Percentiles rank a stretch among this genome's conserved stretches.
Conservation (phyloP, 2,888 invertebrate species). For the Rhagonycha fulva region DNA sequence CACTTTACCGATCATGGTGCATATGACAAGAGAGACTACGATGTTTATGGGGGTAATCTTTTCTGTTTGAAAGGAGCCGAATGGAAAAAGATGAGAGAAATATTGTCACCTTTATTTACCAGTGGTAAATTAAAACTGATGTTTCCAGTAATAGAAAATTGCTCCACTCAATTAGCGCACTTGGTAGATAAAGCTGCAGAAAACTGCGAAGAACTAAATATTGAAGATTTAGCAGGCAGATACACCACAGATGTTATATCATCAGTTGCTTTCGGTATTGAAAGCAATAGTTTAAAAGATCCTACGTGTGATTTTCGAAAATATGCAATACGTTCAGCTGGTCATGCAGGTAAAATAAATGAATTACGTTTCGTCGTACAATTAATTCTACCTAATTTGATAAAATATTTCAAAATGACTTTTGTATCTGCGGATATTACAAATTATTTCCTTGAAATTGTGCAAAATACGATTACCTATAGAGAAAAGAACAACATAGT, state of each 20-base stretch:
- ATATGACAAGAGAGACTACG: conserved; percentile 49
- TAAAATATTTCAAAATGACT: too few relatives aligned
- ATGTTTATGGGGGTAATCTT: conserved; percentile 49
- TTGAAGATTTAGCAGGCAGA: conserved; percentile 39
- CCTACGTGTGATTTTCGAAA: too few relatives aligned
- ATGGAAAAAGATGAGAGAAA: conserved; percentile 57
- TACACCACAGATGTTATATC: conserved; percentile 52
- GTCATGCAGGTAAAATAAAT: too few relatives aligned
- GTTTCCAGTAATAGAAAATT: conserved; percentile 41
- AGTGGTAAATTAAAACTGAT: conserved; percentile 58
- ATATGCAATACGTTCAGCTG: too few relatives aligned
- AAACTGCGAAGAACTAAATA: conserved; percentile 27
- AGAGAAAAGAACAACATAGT: too few relatives aligned
- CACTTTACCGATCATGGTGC: conserved; percentile 55
- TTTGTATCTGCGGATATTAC: too few relatives aligned
- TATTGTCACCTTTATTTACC: conserved; percentile 56
- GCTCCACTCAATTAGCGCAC: conserved; percentile 48
- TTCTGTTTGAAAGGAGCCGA: conserved; percentile 52
- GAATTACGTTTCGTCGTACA: too few relatives aligned
- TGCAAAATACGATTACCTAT: too few relatives aligned
- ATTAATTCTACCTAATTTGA: too few relatives aligned
- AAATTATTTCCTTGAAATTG: too few relatives aligned
- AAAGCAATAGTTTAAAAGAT: conserved; percentile 36
- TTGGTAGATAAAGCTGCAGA: conserved; percentile 32
- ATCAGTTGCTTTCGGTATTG: conserved; percentile 49